Evolutionary conservation across 2,888 invertebrate species (phyloP), one percentile per base, ranked within the genome.

Genomic region (Drosophila pseudotalamancana): DNA sequence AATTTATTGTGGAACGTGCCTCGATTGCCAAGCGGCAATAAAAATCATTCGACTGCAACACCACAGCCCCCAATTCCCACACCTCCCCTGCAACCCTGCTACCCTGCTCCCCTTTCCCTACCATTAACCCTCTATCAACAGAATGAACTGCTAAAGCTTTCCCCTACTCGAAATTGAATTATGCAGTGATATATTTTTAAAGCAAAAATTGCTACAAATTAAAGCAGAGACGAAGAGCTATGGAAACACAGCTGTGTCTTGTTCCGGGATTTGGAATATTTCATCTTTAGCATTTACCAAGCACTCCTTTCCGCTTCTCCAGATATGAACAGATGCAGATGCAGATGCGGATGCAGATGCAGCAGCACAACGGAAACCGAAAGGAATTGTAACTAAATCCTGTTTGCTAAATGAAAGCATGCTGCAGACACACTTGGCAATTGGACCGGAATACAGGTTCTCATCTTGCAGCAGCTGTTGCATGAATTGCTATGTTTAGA

Each of bases 1-100:
- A 72, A 84, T 84, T 87, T 88, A 84, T 87, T 57, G 70, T 40
- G 65, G 57, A 67, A 81, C 83, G 88, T 84, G 83, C 87, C 39
- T 48, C 43, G 79, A 56, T 66, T 77, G 57, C 61, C 65, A 68
- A 72, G 35, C 40, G 21, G 9, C 23, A 51, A 71, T 82, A 60
- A 86, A 75, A 83, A 65, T 82, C 83, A 69, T 46, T 71, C 62
- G 63, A 57, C 50, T 66, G 68, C 56, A 66, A 72, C 60, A 60
- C 11, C 48, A 35, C 37, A 16, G 57, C 12, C 19, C 56, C 14
- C 25, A 25, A 9, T 8, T 8, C 25, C 6, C 1, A 6, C 25
- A 3, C 8, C 18, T 12, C 12, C 12, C n/a, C 6, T n/a, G n/a
- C n/a, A n/a, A n/a, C n/a, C n/a, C n/a, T n/a, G n/a, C n/a, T n/a